phyloP scores from a whole-genome alignment of 2,888 invertebrate genomes.

The Athalia circularis region DNA sequence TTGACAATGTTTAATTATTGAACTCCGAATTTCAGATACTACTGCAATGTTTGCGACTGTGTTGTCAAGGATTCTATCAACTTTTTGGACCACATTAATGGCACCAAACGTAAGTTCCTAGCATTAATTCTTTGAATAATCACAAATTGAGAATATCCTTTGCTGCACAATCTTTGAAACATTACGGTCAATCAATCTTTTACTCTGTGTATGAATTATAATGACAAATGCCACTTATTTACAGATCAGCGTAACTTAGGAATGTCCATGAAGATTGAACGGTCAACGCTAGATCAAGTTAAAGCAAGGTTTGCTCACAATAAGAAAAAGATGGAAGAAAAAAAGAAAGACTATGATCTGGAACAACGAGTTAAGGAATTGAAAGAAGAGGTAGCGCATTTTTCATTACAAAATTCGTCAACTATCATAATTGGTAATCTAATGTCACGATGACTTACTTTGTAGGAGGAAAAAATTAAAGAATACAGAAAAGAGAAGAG shows the following conservation, averaged over 20 bases:
- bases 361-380: constrained; percentile 93
- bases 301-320: constrained; percentile 94
- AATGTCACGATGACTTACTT: constrained; percentile 46
- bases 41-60: constrained; percentile 99
- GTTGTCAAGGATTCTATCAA: constrained; percentile 99
- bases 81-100: constrained; percentile 99
- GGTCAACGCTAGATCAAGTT: constrained; percentile 94
- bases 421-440: neutral
- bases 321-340: constrained; percentile 95
- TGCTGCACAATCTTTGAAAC: neutral
- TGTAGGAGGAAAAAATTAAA: constrained; percentile 91
- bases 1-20: constrained; percentile 24
- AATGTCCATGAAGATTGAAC: constrained; percentile 99
- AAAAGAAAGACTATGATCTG: constrained; percentile 96
- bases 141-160: constrained; percentile 14
- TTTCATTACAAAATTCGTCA: neutral
- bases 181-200: constrained; percentile 34
- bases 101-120: constrained; percentile 90
- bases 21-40: constrained; percentile 79
- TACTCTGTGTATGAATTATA: constrained; percentile 46
- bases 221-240: constrained; percentile 50
- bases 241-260: constrained; percentile 96
- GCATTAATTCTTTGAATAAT: constrained; percentile 3
- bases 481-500: constrained; percentile 91
- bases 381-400: constrained; percentile 85